Conservation (phyloP, 2,888 invertebrate species). For the Drosophila villosipedis region DNA sequence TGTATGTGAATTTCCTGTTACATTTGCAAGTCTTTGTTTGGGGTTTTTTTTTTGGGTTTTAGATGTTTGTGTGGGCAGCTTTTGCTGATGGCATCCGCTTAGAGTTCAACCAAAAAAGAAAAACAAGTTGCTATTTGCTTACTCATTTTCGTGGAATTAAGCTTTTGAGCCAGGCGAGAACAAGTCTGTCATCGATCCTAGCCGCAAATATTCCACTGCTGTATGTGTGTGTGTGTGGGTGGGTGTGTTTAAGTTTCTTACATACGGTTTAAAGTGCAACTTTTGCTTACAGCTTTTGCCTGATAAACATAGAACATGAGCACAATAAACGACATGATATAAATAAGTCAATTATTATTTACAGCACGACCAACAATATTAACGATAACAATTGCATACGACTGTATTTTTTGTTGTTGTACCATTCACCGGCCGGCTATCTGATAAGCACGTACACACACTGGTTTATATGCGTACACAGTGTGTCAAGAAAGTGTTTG, state of each 20-base stretch:
- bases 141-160: slow-evolving; percentile 17
- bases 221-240: background rate
- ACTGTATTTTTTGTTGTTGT: slow-evolving; percentile 18
- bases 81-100: slow-evolving; percentile 17
- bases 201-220: slow-evolving; percentile 8
- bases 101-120: slow-evolving; percentile 14
- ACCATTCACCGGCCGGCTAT: slow-evolving; percentile 72
- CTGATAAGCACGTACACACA: slow-evolving; percentile 65
- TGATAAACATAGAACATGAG: slow-evolving; percentile 1
- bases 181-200: slow-evolving; percentile 29
- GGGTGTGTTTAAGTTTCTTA: background rate
- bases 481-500: background rate
- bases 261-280: slow-evolving; percentile 43
- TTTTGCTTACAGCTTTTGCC: slow-evolving; percentile 18
- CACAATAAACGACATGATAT: slow-evolving; percentile 40
- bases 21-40: slow-evolving; percentile 34
- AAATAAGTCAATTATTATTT: slow-evolving; percentile 47
- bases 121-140: slow-evolving; percentile 18
- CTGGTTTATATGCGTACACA: background rate
- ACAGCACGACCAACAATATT: slow-evolving; percentile 42
- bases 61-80: slow-evolving; percentile 14
- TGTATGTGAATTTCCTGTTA: slow-evolving; percentile 41
- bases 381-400: slow-evolving; percentile 37
- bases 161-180: background rate
- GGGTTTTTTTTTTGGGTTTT: slow-evolving; percentile 6